Percentiles rank a stretch among this genome's conserved stretches.
These are phyloP conservation scores for Astreopora myriophthalma DNA, from an alignment of 64 coral and sea anemone species.

Conservation along the genomic window DNA sequence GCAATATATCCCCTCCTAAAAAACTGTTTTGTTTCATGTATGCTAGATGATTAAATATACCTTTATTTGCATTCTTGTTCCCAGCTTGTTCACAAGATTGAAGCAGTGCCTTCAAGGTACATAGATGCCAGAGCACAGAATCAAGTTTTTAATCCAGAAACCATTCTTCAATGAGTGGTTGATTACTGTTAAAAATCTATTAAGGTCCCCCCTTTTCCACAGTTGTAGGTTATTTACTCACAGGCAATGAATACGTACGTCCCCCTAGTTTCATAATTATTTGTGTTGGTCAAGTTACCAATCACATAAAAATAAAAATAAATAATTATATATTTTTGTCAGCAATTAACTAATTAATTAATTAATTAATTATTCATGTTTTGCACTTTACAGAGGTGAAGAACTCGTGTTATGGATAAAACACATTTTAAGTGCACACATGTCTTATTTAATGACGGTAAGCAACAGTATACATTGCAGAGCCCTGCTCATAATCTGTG, in stretches of 20 bases:
- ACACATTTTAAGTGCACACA: constrained; percentile 80
- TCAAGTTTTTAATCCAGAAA: not conserved
- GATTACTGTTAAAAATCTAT: too few relatives aligned
- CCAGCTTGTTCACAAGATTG: constrained; percentile 86
- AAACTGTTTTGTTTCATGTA: not conserved
- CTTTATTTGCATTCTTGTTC: constrained; percentile 19
- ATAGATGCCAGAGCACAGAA: not conserved
- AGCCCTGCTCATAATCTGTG: too few relatives aligned
- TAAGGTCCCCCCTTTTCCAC: too few relatives aligned
- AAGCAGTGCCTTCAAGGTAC: constrained; percentile 85
- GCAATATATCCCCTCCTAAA: too few relatives aligned
- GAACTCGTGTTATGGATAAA: constrained; percentile 80
- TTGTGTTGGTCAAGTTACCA: too few relatives aligned
- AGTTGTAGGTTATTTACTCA: too few relatives aligned
- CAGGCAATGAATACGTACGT: too few relatives aligned
- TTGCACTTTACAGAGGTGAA: constrained; percentile 50
- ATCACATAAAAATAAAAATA: too few relatives aligned
- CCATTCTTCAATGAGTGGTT: not conserved
- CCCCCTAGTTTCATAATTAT: too few relatives aligned
- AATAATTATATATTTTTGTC: too few relatives aligned
- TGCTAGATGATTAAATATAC: not conserved
- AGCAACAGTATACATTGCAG: not conserved
- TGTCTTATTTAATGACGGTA: constrained; percentile 99
- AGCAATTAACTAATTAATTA: not conserved
- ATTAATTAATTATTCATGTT: not conserved